phyloP scores from a whole-genome alignment of 2,797 vertebrate genomes.

The Yasuhikotakia modesta region DNA sequence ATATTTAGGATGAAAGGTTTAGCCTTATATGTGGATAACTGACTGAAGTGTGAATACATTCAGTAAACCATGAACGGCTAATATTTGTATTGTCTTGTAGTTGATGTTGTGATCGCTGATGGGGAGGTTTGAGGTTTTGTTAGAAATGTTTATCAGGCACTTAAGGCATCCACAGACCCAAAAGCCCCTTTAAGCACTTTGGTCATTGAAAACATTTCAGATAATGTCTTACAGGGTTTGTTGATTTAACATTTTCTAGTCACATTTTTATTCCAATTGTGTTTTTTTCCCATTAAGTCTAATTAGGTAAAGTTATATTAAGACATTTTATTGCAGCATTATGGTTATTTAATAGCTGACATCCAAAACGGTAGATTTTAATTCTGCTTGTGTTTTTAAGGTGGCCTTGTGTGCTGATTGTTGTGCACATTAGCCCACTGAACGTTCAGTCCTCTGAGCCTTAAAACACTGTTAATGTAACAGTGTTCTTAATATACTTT shows the following conservation, averaged over 20 bases:
- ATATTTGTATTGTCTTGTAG: background rate
- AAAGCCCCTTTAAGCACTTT: background rate
- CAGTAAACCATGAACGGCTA: background rate
- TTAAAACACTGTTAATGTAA: background rate
- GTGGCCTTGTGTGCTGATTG: background rate
- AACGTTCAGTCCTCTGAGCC: background rate
- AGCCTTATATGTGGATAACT: background rate
- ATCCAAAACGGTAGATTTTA: background rate
- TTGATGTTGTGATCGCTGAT: background rate
- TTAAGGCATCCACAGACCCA: background rate
- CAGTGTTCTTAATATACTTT: no score
- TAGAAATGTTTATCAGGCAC: background rate
- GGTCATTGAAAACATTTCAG: background rate
- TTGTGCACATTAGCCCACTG: background rate
- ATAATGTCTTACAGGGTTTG: background rate
- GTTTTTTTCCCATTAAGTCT: background rate
- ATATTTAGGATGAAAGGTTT: background rate
- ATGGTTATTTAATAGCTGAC: constrained; percentile 6
- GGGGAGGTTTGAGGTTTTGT: background rate
- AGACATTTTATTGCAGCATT: background rate
- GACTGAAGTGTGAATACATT: background rate
- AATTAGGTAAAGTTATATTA: no score
- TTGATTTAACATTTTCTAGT: background rate
- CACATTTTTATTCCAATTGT: background rate
- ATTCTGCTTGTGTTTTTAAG: no score